These are phyloP conservation scores for Piezodorus guildinii DNA, from an alignment of 1,140 invertebrate genomes.

Conservation along the genomic window DNA sequence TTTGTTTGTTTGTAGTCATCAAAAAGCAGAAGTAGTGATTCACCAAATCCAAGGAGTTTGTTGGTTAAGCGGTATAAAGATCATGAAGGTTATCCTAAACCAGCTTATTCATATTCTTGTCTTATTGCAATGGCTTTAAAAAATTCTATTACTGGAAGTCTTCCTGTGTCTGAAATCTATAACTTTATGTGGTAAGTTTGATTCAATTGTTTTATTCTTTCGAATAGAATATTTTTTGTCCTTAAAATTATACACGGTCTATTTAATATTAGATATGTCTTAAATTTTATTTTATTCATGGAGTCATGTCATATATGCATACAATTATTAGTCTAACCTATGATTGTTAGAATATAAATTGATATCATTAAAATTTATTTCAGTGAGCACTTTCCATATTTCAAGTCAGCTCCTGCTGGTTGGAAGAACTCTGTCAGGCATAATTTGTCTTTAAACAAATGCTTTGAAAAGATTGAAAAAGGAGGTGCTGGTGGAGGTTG, in stretches of 20 bases:
- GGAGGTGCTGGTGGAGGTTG: conserved; percentile 50
- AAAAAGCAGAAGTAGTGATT: background rate
- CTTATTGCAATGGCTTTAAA: conserved; percentile 95
- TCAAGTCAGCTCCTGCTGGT: conserved; percentile 90
- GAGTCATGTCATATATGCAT: too few relatives aligned
- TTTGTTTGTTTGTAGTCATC: background rate
- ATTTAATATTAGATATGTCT: too few relatives aligned
- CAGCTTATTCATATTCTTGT: conserved; percentile 94
- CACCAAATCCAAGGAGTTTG: background rate
- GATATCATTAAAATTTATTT: conserved; percentile 33
- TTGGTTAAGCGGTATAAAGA: background rate
- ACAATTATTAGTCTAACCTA: too few relatives aligned
- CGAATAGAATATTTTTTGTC: too few relatives aligned
- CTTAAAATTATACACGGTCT: too few relatives aligned
- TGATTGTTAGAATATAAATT: too few relatives aligned
- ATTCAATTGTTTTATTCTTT: background rate
- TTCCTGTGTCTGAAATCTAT: conserved; percentile 97
- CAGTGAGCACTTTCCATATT: conserved; percentile 95
- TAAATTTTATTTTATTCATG: too few relatives aligned
- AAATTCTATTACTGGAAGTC: conserved; percentile 82
- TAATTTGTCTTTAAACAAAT: conserved; percentile 92
- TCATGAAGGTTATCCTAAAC: conserved; percentile 72
- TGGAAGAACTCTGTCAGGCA: conserved; percentile 98
- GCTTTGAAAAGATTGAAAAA: conserved; percentile 95
- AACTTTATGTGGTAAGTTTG: conserved; percentile 90